Conservation (phyloP, 2,797 vertebrate genomes). For the Xiphorhynchus erythropygius region DNA sequence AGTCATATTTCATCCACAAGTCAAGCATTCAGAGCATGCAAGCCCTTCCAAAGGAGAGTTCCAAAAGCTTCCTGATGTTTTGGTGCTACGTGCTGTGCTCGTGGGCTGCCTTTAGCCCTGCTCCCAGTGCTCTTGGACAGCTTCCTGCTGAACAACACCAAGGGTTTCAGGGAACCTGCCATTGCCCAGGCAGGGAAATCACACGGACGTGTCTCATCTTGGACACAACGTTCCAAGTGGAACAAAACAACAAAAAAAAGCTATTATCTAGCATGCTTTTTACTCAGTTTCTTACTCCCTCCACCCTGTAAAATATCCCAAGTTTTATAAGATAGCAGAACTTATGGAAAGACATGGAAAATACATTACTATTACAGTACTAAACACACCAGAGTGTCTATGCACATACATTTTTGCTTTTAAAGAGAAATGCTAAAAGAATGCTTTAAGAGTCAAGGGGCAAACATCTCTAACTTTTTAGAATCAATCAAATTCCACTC, state of each 20-base stretch:
- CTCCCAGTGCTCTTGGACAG: slow-evolving; percentile 14
- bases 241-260: neutral
- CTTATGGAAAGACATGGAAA: slow-evolving; percentile 28
- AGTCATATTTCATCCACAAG: neutral
- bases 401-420: neutral
- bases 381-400: neutral
- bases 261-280: neutral
- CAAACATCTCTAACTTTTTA: neutral
- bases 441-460: neutral
- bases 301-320: neutral
- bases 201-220: neutral
- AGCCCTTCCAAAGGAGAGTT: neutral
- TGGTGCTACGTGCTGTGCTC: slow-evolving; percentile 26
- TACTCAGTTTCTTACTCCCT: neutral
- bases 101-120: neutral
- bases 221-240: slow-evolving; percentile 4
- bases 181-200: slow-evolving; percentile 20
- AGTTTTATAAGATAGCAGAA: slow-evolving; percentile 37
- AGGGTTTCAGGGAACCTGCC: slow-evolving; percentile 22
- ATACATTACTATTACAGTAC: slow-evolving; percentile 12
- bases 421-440: neutral
- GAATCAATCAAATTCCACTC: neutral
- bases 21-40: neutral
- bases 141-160: neutral
- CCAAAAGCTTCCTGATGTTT: slow-evolving; percentile 17